Conservation (phyloP, 1,140 invertebrate genomes). For the Leptinotarsa defecta region DNA sequence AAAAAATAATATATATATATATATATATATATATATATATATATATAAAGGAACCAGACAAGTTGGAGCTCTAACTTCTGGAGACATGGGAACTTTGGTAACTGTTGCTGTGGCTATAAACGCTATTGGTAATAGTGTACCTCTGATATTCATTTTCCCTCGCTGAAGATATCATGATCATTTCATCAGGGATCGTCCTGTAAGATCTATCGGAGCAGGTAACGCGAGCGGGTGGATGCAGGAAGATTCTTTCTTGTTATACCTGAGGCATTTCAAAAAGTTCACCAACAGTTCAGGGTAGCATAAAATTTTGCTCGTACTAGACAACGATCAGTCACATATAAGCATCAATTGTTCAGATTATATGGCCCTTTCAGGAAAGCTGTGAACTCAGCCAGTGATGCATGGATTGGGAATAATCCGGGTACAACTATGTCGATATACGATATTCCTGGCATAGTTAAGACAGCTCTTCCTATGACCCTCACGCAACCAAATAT, state of each 20-base stretch:
- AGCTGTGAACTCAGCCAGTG: background rate
- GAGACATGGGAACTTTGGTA: conserved; percentile 56
- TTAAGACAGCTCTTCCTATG: too few relatives aligned
- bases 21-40: too few relatives aligned
- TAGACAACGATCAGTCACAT: background rate
- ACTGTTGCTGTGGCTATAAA: conserved; percentile 53
- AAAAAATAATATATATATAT: too few relatives aligned
- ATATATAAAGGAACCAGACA: conserved; percentile 56
- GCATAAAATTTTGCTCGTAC: background rate
- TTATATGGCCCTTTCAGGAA: background rate
- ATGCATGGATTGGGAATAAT: background rate
- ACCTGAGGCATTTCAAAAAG: too few relatives aligned
- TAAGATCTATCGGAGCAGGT: conserved; percentile 14
- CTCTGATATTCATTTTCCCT: background rate
- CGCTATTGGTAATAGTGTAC: conserved; percentile 47
- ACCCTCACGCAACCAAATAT: too few relatives aligned
- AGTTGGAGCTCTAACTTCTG: conserved; percentile 55
- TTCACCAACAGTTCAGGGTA: background rate
- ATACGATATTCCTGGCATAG: too few relatives aligned
- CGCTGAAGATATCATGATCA: background rate
- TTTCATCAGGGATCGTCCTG: background rate
- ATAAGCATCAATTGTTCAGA: background rate
- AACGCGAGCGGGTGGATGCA: conserved; percentile 29
- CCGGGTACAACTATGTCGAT: background rate
- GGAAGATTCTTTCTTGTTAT: conserved; percentile 17